A percentile compares a stretch with the other conserved stretches of the same genome.
Conservation (phyloP, 2,113 vertebrate species). For the Mystacornis crossleyi region DNA sequence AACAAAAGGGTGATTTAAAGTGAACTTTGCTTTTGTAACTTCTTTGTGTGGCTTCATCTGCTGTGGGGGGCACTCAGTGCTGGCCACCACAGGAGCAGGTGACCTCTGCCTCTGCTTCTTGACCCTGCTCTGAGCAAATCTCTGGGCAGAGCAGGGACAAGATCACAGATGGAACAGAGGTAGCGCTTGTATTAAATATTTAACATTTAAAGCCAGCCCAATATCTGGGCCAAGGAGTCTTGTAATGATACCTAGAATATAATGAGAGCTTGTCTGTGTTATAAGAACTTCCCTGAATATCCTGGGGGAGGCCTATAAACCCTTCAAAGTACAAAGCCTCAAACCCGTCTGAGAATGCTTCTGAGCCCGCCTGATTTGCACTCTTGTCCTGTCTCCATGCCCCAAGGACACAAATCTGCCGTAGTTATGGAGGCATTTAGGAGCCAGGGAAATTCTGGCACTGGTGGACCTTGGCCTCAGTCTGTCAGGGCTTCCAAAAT, state of each 20-base stretch:
- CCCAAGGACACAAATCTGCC: not conserved
- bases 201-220: not conserved
- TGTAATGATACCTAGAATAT: not conserved
- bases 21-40: not conserved
- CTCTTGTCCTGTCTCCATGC: not conserved
- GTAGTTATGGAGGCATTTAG: accelerated
- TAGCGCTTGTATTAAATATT: not conserved
- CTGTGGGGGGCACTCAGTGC: not conserved
- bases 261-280: accelerated
- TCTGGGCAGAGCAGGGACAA: not conserved
- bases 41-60: not conserved
- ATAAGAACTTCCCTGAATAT: not conserved
- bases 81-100: not conserved
- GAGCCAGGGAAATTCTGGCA: not conserved
- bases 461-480: not conserved
- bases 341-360: too few species aligned
- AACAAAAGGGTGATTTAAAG: not conserved
- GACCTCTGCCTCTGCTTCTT: not conserved
- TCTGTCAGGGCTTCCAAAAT: not conserved
- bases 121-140: not conserved
- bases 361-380: not conserved
- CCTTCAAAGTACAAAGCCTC: not conserved
- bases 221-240: not conserved
- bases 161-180: not conserved
- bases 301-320: not conserved